Evolutionary conservation across 2,797 vertebrate genomes (phyloP).

Genomic region (Clarias platycephalus): DNA sequence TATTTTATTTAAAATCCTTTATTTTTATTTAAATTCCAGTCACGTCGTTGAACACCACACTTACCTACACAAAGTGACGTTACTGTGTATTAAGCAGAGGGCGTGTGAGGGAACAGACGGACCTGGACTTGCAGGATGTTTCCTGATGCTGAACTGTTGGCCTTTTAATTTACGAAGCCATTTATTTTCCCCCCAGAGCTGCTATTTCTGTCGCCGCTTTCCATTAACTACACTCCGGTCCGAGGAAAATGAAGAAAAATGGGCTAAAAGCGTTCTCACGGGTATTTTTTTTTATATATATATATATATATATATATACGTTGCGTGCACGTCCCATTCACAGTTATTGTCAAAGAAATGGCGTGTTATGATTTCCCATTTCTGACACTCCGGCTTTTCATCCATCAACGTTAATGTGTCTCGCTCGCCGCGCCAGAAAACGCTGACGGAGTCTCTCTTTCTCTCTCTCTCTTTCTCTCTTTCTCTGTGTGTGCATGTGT

Average conservation of each 20-base stretch:
- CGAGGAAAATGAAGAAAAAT: conserved; percentile 9
- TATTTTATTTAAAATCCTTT: neutral
- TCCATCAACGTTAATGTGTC: conserved; percentile 38
- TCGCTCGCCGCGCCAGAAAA: neutral
- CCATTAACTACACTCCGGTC: neutral
- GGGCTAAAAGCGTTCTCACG: neutral
- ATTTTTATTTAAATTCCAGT: neutral
- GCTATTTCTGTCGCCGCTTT: neutral
- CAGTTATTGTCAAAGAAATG: conserved; percentile 33
- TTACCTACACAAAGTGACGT: too few species aligned
- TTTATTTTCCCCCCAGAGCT: neutral
- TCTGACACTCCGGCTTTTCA: conserved; percentile 41
- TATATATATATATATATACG: neutral
- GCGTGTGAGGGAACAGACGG: neutral
- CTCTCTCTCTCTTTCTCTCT: neutral
- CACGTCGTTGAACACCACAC: neutral
- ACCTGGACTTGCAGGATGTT: too few species aligned
- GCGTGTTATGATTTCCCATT: conserved; percentile 31
- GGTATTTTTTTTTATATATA: too few species aligned
- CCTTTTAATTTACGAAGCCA: neutral
- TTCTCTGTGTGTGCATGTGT: neutral
- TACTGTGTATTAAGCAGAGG: neutral
- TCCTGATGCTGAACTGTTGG: neutral
- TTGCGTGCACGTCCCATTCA: conserved; percentile 19
- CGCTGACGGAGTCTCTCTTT: conserved; percentile 7